Base-by-base conservation (phyloP, 2,888 invertebrate genomes). In the Hirtodrosophila alboralis region DNA sequence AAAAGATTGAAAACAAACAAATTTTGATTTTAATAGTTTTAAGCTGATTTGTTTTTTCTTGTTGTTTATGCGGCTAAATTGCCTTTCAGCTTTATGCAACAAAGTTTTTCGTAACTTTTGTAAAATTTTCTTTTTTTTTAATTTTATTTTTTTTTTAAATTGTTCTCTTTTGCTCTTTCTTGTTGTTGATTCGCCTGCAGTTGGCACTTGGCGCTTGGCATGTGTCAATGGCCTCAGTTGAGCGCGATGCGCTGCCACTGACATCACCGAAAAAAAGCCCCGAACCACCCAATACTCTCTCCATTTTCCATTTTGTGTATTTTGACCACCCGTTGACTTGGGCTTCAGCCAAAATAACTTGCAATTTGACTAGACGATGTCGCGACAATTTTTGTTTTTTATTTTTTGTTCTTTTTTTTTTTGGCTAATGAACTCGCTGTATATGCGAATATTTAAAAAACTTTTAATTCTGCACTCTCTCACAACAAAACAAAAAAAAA, bases 351-450 rank as follows among this genome's bases (percentile, higher is more conserved):
- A 79, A 79, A n/a, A 60, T 69, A 53, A 58, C 58, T 65, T 74
- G 67, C 68, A 67, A 76, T 67, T 76, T 76, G 77, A 76, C 77
- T 74, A 77, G 80, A 77, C 77, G 56, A 45, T 43, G 80, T 76
- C 76, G 76, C 80, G 73, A 69, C 76, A 13, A 18, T 53, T 75
- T 56, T 51, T 33, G 30, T 45, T 37, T 31, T 48, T 43, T 12
- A 26, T 16, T 31, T 57, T 27, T 12, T 18, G 8, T n/a, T 36
- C 36, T 33, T 28, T 36, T 16, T 27, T 9, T 45, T 4, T 28
- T 31, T 43, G 28, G 34, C 37, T 14, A 52, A 41, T 63, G 53
- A 54, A 7, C 48, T 58, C 40, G 49, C 33, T 47, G 58, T 44
- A 63, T 68, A 23, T 30, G 2, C 23, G 6, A 23, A 37, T 73